These are phyloP conservation scores for Palloptera scutellata DNA, from an alignment of 2,888 invertebrate species.

Conservation along the genomic window DNA sequence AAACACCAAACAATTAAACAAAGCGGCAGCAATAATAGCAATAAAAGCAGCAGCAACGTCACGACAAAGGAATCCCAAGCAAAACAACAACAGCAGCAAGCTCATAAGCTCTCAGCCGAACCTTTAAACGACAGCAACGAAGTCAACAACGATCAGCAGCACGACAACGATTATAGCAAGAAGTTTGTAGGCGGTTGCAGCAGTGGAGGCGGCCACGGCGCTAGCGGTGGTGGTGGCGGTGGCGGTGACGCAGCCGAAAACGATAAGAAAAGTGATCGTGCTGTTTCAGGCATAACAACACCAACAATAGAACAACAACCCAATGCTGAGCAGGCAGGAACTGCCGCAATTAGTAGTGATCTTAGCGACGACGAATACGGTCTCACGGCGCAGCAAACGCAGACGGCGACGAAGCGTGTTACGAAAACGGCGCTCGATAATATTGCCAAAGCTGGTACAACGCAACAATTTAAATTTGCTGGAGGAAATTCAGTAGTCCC, in stretches of 20 bases:
- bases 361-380: conserved; percentile 57
- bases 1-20: conserved; percentile 34
- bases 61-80: conserved; percentile 32
- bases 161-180: conserved; percentile 23
- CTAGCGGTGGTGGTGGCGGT: conserved; percentile 32
- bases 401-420: conserved; percentile 55
- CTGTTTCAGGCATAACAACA: conserved; percentile 36
- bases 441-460: conserved; percentile 74
- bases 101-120: conserved; percentile 17
- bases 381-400: conserved; percentile 34
- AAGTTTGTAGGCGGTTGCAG: not conserved
- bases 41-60: conserved; percentile 26
- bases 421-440: conserved; percentile 72
- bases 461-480: conserved; percentile 67
- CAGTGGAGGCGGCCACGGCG: conserved; percentile 9
- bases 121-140: conserved; percentile 29
- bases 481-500: conserved; percentile 26
- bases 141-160: conserved; percentile 18
- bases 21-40: conserved; percentile 19
- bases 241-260: conserved; percentile 24
- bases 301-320: conserved; percentile 45
- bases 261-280: conserved; percentile 27
- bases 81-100: conserved; percentile 32
- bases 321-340: conserved; percentile 47
- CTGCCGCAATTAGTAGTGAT: conserved; percentile 45